phyloP scores from a whole-genome alignment of 1,140 invertebrate species.

The Riptortus pedestris region DNA sequence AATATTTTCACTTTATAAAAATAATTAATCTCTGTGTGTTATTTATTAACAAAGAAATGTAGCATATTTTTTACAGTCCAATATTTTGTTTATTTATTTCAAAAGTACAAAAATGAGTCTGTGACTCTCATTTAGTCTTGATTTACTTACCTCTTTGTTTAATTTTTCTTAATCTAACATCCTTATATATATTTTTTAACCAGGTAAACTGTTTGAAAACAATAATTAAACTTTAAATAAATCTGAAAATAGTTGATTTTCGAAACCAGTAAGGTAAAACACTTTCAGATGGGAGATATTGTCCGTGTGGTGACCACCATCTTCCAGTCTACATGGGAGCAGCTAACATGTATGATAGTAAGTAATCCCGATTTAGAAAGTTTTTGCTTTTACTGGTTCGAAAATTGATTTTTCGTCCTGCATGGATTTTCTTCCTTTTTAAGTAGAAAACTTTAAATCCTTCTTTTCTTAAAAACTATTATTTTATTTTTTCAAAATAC shows the following conservation, averaged over 20 bases:
- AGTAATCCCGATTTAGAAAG: conserved; percentile 24
- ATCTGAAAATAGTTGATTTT: conserved; percentile 22
- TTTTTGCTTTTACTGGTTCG: conserved; percentile 27
- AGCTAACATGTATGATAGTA: conserved; percentile 27
- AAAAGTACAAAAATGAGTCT: no score
- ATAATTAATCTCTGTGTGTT: no score
- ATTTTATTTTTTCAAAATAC: neutral
- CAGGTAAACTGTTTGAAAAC: no score
- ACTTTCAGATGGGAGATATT: conserved; percentile 28
- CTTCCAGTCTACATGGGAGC: conserved; percentile 27
- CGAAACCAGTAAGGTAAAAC: conserved; percentile 27
- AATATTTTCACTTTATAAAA: no score
- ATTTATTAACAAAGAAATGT: no score
- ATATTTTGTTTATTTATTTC: no score
- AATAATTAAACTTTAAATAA: no score
- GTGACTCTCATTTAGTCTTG: no score
- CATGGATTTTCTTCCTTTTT: neutral
- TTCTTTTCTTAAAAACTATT: neutral
- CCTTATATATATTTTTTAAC: no score
- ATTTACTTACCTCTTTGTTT: no score
- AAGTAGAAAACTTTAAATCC: neutral
- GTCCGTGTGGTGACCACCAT: conserved; percentile 26
- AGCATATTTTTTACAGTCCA: no score
- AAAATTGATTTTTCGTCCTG: conserved; percentile 20
- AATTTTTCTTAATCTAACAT: no score